A percentile compares a stretch with the other conserved stretches of the same genome.
phyloP scores from a whole-genome alignment of 2,113 vertebrate genomes.

The Oryzias celebensis region DNA sequence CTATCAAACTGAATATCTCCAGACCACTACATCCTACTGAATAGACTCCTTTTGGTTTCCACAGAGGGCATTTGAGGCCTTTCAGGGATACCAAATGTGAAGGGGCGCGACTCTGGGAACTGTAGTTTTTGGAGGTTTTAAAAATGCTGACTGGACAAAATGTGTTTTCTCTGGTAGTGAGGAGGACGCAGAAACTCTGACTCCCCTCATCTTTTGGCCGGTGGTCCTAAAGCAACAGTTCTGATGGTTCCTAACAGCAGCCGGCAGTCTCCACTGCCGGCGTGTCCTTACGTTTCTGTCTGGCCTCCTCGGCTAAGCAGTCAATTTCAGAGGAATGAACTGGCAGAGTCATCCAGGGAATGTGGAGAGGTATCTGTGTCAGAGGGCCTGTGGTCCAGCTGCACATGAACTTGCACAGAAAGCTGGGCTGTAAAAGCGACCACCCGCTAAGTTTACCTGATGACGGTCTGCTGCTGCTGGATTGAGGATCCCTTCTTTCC shows the following conservation, averaged over 20 bases:
- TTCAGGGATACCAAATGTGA: too few relatives aligned
- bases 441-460: constrained; percentile 31
- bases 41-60: too few relatives aligned
- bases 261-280: constrained; percentile 54
- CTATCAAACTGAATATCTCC: too few relatives aligned
- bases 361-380: constrained; percentile 68
- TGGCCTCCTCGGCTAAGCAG: constrained; percentile 57
- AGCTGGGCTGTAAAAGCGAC: constrained; percentile 43
- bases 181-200: not conserved
- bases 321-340: constrained; percentile 76
- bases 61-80: too few relatives aligned
- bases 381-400: constrained; percentile 31
- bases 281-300: constrained; percentile 61
- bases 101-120: too few relatives aligned
- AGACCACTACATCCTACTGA: too few relatives aligned
- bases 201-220: constrained; percentile 15
- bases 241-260: constrained; percentile 60
- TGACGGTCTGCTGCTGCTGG: too few relatives aligned
- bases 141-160: not conserved
- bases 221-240: constrained; percentile 45
- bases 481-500: too few relatives aligned
- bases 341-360: constrained; percentile 72
- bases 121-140: too few relatives aligned
- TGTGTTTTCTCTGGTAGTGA: not conserved
- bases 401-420: constrained; percentile 66